phyloP scores from a whole-genome alignment of 35 echinoderm and acorn worm genomes.

The Apostichopus japonicus region DNA sequence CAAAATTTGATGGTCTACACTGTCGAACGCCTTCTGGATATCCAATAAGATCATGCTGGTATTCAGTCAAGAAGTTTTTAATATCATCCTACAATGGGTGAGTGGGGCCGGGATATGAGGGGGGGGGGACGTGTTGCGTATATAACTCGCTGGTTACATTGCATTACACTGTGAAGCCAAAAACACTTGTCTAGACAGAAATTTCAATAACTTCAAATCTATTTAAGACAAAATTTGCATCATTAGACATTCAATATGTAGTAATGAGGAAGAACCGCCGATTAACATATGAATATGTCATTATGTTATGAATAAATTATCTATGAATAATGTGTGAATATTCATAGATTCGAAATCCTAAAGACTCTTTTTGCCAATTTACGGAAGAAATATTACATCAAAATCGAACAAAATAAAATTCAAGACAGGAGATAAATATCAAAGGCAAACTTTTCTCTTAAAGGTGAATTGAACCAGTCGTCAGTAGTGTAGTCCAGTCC shows the following conservation, averaged over 20 bases:
- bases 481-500: not conserved
- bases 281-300: not conserved
- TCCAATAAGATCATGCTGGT: too few species aligned
- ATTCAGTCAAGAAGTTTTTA: too few species aligned
- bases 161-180: too few species aligned
- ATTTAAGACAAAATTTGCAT: not conserved
- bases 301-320: too few species aligned
- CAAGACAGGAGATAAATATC: not conserved
- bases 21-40: too few species aligned
- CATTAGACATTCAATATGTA: conserved; percentile 10
- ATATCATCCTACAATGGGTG: too few species aligned
- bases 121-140: not conserved
- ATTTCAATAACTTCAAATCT: not conserved
- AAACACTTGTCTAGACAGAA: not conserved
- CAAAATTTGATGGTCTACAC: too few species aligned
- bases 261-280: conserved; percentile 6
- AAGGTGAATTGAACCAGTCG: not conserved
- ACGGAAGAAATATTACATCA: not conserved
- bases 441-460: not conserved
- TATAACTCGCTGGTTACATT: not conserved
- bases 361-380: not conserved
- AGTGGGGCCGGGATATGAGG: not conserved
- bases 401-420: not conserved
- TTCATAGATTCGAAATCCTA: not conserved
- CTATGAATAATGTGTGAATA: too few species aligned